These are phyloP conservation scores for Xanthia togata DNA, from an alignment of 2,888 invertebrate species.

Conservation along the genomic window DNA sequence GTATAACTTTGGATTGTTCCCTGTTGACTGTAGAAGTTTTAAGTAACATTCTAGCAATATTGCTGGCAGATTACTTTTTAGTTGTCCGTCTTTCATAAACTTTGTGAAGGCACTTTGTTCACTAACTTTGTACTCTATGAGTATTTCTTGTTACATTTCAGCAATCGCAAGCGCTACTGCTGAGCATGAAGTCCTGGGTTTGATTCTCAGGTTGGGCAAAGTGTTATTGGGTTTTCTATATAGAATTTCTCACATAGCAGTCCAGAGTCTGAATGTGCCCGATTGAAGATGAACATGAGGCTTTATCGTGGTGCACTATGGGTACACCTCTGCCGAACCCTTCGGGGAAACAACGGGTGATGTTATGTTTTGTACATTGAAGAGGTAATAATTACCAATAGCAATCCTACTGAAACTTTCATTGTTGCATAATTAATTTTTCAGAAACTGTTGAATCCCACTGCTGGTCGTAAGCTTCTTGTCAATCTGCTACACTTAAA, in stretches of 20 bases:
- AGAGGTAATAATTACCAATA: neutral
- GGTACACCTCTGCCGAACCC: too few relatives aligned
- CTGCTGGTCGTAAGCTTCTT: neutral
- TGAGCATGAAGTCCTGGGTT: too few relatives aligned
- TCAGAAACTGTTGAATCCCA: neutral
- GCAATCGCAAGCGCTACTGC: too few relatives aligned
- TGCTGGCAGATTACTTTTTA: constrained; percentile 15
- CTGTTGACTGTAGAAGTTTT: constrained; percentile 4
- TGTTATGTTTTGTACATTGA: neutral
- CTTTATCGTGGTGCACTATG: too few relatives aligned
- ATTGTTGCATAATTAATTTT: neutral
- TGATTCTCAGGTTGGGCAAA: too few relatives aligned
- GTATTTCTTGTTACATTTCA: neutral
- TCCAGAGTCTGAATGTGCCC: too few relatives aligned
- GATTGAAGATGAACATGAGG: too few relatives aligned
- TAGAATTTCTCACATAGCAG: too few relatives aligned
- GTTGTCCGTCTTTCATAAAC: neutral
- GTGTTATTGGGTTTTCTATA: too few relatives aligned
- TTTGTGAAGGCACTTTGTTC: constrained; percentile 11
- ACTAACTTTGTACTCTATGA: neutral
- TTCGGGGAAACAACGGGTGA: too few relatives aligned
- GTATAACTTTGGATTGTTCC: neutral
- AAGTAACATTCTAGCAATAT: constrained; percentile 22
- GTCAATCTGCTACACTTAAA: too few relatives aligned
- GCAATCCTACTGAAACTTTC: neutral